These are phyloP conservation scores for Rhodophaea formosa DNA, from an alignment of 2,888 invertebrate species.

Conservation along the genomic window DNA sequence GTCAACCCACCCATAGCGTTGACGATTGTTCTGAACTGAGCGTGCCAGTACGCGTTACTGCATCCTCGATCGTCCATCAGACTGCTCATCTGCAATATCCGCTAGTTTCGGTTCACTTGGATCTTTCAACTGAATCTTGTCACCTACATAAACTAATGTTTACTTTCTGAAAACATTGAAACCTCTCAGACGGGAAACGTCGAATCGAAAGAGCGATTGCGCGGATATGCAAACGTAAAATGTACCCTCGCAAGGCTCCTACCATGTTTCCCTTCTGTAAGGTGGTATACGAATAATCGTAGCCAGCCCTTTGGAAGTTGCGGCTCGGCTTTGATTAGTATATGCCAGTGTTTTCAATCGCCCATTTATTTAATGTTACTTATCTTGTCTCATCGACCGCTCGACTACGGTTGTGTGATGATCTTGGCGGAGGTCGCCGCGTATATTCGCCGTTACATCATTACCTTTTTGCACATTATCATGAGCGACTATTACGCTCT, in stretches of 20 bases:
- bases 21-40: slow-evolving; percentile 28
- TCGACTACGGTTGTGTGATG: slow-evolving; percentile 62
- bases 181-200: slow-evolving; percentile 69
- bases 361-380: slow-evolving; percentile 59
- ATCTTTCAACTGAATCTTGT: slow-evolving; percentile 3
- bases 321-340: slow-evolving; percentile 62
- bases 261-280: slow-evolving; percentile 66
- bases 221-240: slow-evolving; percentile 60
- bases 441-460: slow-evolving; percentile 27
- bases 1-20: slow-evolving; percentile 25
- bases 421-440: slow-evolving; percentile 55
- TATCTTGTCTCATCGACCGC: slow-evolving; percentile 56
- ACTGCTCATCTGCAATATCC: slow-evolving; percentile 51
- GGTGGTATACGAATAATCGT: slow-evolving; percentile 50
- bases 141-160: slow-evolving; percentile 9
- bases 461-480: slow-evolving; percentile 16
- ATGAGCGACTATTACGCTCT: slow-evolving; percentile 14
- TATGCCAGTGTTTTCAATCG: slow-evolving; percentile 57
- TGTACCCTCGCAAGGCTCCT: slow-evolving; percentile 69
- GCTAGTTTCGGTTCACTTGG: slow-evolving; percentile 22
- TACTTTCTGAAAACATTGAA: slow-evolving; percentile 60
- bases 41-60: slow-evolving; percentile 16
- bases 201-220: slow-evolving; percentile 50
- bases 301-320: slow-evolving; percentile 76
- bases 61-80: slow-evolving; percentile 39